phyloP scores from a whole-genome alignment of 2,113 vertebrate genomes.

The Elephas maximus region DNA sequence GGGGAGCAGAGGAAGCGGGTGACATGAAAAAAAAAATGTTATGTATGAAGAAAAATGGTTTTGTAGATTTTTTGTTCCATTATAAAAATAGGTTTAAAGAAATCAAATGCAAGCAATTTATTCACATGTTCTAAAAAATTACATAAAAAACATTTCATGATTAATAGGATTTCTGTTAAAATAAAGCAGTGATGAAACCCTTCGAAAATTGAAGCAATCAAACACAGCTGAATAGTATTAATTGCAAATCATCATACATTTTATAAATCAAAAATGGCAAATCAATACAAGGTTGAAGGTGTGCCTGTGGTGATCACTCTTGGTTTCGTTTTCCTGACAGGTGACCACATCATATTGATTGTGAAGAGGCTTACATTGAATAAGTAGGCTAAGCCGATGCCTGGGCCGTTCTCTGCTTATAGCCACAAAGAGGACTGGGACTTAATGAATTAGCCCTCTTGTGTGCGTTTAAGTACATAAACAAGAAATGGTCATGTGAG shows the following conservation, averaged over 20 bases:
- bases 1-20: not conserved
- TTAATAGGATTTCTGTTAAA: conserved; percentile 47
- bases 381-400: conserved; percentile 30
- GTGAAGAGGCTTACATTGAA: conserved; percentile 43
- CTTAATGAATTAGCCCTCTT: conserved; percentile 38
- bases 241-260: conserved; percentile 74
- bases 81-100: not conserved
- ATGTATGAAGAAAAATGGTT: not conserved
- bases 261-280: conserved; percentile 73
- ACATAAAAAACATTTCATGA: not conserved
- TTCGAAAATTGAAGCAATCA: conserved; percentile 52
- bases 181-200: conserved; percentile 62
- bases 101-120: conserved; percentile 18
- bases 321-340: conserved; percentile 67
- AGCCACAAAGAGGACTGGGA: not conserved
- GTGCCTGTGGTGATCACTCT: conserved; percentile 60
- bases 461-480: conserved; percentile 10
- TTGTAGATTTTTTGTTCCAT: not conserved
- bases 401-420: not conserved
- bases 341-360: conserved; percentile 73
- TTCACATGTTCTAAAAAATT: not conserved
- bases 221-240: conserved; percentile 54
- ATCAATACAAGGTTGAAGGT: conserved; percentile 74
- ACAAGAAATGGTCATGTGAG: not conserved
- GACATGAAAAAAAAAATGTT: not conserved